A percentile compares a stretch with the other conserved stretches of the same genome.
Evolutionary conservation across 2,888 invertebrate species (phyloP).

Genomic region (Thymelicus lineola): DNA sequence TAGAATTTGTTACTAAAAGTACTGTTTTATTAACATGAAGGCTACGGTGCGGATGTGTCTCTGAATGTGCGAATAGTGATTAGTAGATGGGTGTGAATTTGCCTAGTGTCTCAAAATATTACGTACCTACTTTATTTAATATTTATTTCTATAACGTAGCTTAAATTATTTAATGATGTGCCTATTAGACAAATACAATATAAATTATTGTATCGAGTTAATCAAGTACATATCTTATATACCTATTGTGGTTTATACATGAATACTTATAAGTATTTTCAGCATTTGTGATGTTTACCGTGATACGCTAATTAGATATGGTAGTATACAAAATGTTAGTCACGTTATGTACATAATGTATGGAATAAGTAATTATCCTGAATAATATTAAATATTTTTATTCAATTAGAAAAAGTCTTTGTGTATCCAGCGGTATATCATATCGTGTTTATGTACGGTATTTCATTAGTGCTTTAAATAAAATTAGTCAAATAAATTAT

Average conservation of each 20-base stretch:
- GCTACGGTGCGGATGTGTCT: neutral
- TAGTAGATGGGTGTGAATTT: neutral
- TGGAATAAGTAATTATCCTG: neutral
- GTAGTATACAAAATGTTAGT: slow-evolving; percentile 6
- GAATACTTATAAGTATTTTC: slow-evolving; percentile 5
- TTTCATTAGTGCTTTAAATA: neutral
- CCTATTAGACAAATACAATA: neutral
- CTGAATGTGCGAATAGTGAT: neutral
- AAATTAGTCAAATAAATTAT: neutral
- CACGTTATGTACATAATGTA: slow-evolving; percentile 8
- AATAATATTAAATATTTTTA: neutral
- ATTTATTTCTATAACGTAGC: neutral
- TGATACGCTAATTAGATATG: slow-evolving; percentile 4
- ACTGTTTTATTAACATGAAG: neutral
- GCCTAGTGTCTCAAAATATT: neutral
- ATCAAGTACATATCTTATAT: neutral
- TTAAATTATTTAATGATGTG: neutral
- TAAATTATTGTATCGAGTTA: slow-evolving; percentile 9
- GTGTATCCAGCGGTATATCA: neutral
- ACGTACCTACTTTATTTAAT: neutral
- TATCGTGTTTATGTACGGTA: too few relatives aligned
- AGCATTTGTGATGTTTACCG: neutral
- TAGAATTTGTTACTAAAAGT: neutral
- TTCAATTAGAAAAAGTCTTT: neutral
- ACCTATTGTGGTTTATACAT: neutral